phyloP scores from a whole-genome alignment of 2,113 vertebrate species.

The Pardalotus punctatus region DNA sequence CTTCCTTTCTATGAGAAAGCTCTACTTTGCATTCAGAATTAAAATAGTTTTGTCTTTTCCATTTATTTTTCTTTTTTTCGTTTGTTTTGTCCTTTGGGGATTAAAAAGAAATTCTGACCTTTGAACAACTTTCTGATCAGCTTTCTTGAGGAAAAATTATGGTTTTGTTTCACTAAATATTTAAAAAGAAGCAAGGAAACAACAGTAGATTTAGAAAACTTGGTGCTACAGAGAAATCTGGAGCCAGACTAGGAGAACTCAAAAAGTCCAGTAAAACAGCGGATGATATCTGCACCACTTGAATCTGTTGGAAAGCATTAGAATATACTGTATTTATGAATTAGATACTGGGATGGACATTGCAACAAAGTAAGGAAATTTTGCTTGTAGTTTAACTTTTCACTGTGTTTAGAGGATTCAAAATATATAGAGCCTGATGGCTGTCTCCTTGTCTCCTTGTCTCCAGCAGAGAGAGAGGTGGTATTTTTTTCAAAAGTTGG shows the following conservation, averaged over 20 bases:
- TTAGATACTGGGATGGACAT: neutral
- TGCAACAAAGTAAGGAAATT: neutral
- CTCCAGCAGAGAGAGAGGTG: neutral
- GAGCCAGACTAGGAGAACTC: neutral
- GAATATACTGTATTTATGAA: neutral
- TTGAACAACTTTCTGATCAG: neutral
- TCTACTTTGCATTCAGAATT: neutral
- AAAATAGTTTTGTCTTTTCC: rapidly evolving
- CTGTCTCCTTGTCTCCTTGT: neutral
- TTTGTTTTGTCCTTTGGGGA: neutral
- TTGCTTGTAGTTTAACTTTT: neutral
- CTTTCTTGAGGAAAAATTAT: neutral
- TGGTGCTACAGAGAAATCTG: neutral
- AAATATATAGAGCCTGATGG: neutral
- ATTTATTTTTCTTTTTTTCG: rapidly evolving
- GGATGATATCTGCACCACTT: neutral
- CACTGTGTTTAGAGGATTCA: neutral
- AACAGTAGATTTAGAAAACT: neutral
- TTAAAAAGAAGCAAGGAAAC: neutral
- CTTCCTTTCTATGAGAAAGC: neutral
- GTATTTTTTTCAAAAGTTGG: neutral
- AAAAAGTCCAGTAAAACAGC: neutral
- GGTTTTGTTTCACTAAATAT: neutral
- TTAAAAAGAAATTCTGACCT: neutral
- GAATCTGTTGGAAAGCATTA: neutral